A percentile compares a stretch with the other conserved stretches of the same genome.
These are phyloP conservation scores for Enteromius treurensis DNA, from an alignment of 2,797 vertebrate genomes.

Conservation along the genomic window DNA sequence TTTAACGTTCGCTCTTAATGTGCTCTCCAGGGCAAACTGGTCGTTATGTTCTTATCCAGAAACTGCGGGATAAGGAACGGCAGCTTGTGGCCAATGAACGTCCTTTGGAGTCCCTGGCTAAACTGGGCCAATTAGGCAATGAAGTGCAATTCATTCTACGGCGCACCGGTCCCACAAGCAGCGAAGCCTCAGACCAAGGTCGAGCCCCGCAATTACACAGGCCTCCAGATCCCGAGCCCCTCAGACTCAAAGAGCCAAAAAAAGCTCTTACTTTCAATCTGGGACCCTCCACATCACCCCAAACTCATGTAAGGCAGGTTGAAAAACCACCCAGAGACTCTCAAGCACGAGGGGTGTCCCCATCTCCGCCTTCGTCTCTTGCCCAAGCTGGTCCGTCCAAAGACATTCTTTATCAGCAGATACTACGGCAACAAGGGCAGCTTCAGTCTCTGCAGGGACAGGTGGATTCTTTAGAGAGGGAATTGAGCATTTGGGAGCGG, in stretches of 20 bases:
- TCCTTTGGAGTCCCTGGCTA: conserved; percentile 84
- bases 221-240: conserved; percentile 61
- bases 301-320: conserved; percentile 67
- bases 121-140: conserved; percentile 85
- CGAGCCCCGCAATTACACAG: conserved; percentile 69
- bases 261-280: conserved; percentile 81
- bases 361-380: conserved; percentile 26
- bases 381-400: conserved; percentile 67
- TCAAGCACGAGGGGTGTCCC: conserved; percentile 59
- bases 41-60: conserved; percentile 89
- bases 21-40: conserved; percentile 88
- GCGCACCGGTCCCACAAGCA: conserved; percentile 84
- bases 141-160: conserved; percentile 89
- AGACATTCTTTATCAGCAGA: conserved; percentile 79
- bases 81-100: conserved; percentile 85
- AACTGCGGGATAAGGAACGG: conserved; percentile 84
- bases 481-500: conserved; percentile 69
- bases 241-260: conserved; percentile 72
- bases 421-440: conserved; percentile 81
- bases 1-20: neutral
- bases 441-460: conserved; percentile 79
- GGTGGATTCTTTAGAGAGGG: conserved; percentile 74
- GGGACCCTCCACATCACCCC: conserved; percentile 67
- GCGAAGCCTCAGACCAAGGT: conserved; percentile 68
- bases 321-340: conserved; percentile 62